Base-by-base conservation (phyloP, 2,888 invertebrate genomes). In the Caradrina kadenii region DNA sequence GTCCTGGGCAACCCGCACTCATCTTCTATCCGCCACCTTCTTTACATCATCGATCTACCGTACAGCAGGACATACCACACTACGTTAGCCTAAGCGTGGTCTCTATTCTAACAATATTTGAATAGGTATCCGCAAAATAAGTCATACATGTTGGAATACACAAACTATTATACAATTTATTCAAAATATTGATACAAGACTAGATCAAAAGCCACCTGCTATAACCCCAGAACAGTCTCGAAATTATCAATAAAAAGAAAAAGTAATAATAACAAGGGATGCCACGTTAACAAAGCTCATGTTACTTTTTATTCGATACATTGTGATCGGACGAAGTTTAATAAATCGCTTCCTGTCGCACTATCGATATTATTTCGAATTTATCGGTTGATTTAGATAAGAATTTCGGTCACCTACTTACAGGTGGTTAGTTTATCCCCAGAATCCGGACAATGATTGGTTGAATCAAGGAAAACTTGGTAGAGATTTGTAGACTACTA, bases 281-380 rank as follows among this genome's bases (percentile, higher is more conserved):
- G 72, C 17, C 73, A 55, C 56, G 81, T 76, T 88, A 86, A 88
- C 89, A 90, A 89, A 88, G 84, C 78, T 86, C 79, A 67, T 76
- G 86, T 86, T 87, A 85, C 84, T 89, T 92, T 92, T 91, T 91
- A 89, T 90, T 88, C 83, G 79, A 82, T 80, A 79, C 80, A 79
- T 86, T 89, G 86, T 90, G 90, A 93, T 92, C 92, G 88, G 86
- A 82, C 87, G 88, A 88, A 89, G 82, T 93, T 89, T 93, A 92
- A 93, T 92, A 93, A 90, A 94, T 94, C 91, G 90, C 88, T 94
- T 94, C 94, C 94, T 93, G 94, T 84, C 84, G 63, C 71, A 80
- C 80, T 88, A 90, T 89, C 76, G 88, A 91, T 91, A 88, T 87
- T 86, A 88, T 89, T 89, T 61, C 17, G 19, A 61, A 61, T 68